Percentiles rank a stretch among this genome's conserved stretches.
Conservation (phyloP, 1,140 invertebrate genomes). For the Sinonovacula constricta region DNA sequence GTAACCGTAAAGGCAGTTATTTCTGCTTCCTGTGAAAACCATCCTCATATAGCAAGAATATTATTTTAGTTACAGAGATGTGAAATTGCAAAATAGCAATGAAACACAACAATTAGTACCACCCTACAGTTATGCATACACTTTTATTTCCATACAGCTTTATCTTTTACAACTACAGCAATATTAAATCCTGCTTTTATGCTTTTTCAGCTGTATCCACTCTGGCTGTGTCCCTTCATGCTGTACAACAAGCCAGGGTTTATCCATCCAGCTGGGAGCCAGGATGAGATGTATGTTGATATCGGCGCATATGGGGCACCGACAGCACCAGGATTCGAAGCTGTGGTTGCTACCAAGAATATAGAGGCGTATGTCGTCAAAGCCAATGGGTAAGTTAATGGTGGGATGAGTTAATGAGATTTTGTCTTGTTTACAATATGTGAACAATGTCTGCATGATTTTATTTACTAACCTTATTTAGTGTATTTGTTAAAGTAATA, state of each 20-base stretch:
- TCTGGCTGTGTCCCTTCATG: conserved; percentile 91
- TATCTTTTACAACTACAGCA: background rate
- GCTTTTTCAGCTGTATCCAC: conserved; percentile 85
- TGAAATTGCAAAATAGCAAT: no score
- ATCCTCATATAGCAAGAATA: no score
- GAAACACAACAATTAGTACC: no score
- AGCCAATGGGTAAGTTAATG: conserved; percentile 83
- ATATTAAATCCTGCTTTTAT: background rate
- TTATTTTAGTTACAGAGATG: no score
- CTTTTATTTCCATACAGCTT: background rate
- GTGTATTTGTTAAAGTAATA: no score
- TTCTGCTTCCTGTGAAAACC: no score
- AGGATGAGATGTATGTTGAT: conserved; percentile 85
- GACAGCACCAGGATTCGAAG: conserved; percentile 82
- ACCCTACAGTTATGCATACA: background rate
- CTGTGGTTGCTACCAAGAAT: conserved; percentile 83
- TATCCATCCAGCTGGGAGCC: conserved; percentile 81
- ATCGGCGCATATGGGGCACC: conserved; percentile 90
- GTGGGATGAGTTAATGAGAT: no score
- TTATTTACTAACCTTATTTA: no score
- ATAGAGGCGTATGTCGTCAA: conserved; percentile 86
- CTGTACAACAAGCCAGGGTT: conserved; percentile 86
- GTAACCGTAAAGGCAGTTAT: no score
- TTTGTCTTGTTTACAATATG: no score
- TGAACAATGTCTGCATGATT: no score